A percentile compares a stretch with the other conserved stretches of the same genome.
These are phyloP conservation scores for Rhinolophus sinicus DNA, from an alignment of 2,113 vertebrate genomes.

Conservation along the genomic window DNA sequence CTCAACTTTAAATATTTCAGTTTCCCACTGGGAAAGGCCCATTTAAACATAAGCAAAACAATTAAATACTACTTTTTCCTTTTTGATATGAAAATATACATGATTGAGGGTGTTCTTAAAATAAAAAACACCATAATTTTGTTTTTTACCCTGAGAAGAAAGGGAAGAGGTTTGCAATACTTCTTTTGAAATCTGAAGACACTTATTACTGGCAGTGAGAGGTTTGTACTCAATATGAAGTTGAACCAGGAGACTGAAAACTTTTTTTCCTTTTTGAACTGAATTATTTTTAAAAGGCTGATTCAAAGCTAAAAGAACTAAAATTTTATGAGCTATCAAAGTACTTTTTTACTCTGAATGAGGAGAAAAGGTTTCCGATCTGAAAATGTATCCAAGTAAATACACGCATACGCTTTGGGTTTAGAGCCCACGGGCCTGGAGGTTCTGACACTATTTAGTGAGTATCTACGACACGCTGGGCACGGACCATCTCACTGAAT, in stretches of 20 bases:
- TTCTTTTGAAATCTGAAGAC: slow-evolving; percentile 28
- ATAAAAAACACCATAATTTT: slow-evolving; percentile 44
- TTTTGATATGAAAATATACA: slow-evolving; percentile 48
- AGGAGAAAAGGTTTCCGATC: background rate
- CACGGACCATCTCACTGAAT: background rate
- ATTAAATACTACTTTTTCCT: slow-evolving; percentile 19
- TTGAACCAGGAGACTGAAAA: slow-evolving; percentile 14
- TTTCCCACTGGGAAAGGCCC: background rate
- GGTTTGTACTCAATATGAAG: slow-evolving; percentile 6
- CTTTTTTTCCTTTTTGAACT: background rate
- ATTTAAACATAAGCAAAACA: slow-evolving; percentile 50
- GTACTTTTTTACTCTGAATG: background rate
- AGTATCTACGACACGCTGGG: background rate
- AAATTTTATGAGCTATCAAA: background rate
- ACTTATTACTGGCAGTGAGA: slow-evolving; percentile 39
- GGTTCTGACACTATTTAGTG: background rate
- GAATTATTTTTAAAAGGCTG: slow-evolving; percentile 25
- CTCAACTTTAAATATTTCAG: slow-evolving; percentile 3
- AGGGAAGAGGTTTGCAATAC: slow-evolving; percentile 28
- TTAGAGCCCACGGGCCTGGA: background rate
- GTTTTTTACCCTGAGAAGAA: slow-evolving; percentile 42
- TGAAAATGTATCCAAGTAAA: background rate
- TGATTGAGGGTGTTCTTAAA: slow-evolving; percentile 22
- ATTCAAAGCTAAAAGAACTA: background rate
- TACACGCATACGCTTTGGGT: background rate